Conservation (phyloP, 1,140 invertebrate species). For the Megathymus violae region DNA sequence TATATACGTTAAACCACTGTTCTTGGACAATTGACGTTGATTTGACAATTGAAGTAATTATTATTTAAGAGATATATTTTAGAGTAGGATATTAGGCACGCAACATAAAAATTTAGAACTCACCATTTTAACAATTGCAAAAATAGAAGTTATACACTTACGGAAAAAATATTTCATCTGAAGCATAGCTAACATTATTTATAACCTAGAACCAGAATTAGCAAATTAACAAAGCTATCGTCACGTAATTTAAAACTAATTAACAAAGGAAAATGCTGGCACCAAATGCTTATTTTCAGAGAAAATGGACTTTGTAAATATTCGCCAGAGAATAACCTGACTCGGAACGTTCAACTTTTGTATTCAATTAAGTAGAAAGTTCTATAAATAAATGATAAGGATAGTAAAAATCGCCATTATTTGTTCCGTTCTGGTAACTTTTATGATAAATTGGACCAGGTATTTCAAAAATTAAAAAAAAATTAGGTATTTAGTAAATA, state of each 20-base stretch:
- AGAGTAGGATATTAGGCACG: no score
- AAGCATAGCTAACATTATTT: constrained; percentile 38
- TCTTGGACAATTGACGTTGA: no score
- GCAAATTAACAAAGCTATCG: constrained; percentile 68
- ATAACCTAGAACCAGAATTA: constrained; percentile 53
- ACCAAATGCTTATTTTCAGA: constrained; percentile 68
- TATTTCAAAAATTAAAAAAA: no score
- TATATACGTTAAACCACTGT: no score
- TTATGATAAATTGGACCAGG: no score
- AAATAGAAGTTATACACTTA: neutral
- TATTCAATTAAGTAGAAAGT: constrained; percentile 78
- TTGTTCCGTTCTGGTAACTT: constrained; percentile 52
- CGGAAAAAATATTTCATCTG: neutral
- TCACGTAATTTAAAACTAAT: constrained; percentile 78
- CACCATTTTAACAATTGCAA: neutral
- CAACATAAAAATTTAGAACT: neutral
- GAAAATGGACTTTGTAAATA: constrained; percentile 73
- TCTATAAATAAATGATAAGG: constrained; percentile 51
- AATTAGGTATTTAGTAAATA: no score
- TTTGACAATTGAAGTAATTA: no score
- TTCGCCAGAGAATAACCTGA: constrained; percentile 64
- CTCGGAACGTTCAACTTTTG: constrained; percentile 71
- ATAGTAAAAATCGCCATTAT: constrained; percentile 57
- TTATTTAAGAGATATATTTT: no score
- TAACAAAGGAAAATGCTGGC: constrained; percentile 72